phyloP scores from a whole-genome alignment of 2,797 vertebrate species.

The Pseudochirops corinnae region DNA sequence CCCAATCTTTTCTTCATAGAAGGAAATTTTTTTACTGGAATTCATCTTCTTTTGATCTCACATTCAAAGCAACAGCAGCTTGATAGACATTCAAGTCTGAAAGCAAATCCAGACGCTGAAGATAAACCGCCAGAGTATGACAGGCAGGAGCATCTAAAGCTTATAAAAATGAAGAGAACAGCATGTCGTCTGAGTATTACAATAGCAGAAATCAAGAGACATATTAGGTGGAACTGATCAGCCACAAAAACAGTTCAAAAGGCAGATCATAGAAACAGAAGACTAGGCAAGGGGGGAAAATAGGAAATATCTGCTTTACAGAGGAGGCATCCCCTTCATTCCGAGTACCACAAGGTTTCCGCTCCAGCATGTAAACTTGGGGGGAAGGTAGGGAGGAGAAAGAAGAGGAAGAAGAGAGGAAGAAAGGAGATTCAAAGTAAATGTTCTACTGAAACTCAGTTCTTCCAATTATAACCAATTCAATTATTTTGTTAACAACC shows the following conservation, averaged over 20 bases:
- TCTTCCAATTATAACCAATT: slow-evolving; percentile 68
- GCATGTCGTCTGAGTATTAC: slow-evolving; percentile 90
- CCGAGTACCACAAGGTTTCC: slow-evolving; percentile 70
- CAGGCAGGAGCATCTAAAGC: slow-evolving; percentile 92
- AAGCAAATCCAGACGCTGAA: slow-evolving; percentile 92
- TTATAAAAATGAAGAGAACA: slow-evolving; percentile 90
- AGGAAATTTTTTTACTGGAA: slow-evolving; percentile 89
- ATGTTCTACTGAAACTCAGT: slow-evolving; percentile 74
- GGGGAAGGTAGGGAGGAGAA: slow-evolving; percentile 40
- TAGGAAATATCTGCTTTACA: slow-evolving; percentile 80
- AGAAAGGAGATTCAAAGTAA: slow-evolving; percentile 58
- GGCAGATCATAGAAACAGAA: slow-evolving; percentile 89
- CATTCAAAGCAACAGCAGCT: slow-evolving; percentile 93
- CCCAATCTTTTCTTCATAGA: slow-evolving; percentile 90
- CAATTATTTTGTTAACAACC: slow-evolving; percentile 71
- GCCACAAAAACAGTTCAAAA: slow-evolving; percentile 92
- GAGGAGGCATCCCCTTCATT: slow-evolving; percentile 79
- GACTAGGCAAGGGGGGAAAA: slow-evolving; percentile 79
- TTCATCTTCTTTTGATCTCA: slow-evolving; percentile 95
- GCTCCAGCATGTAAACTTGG: slow-evolving; percentile 69
- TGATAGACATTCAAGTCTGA: slow-evolving; percentile 93
- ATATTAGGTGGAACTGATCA: slow-evolving; percentile 93
- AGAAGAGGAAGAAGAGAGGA: slow-evolving; percentile 50
- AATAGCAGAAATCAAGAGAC: slow-evolving; percentile 92
- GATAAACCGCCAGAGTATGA: slow-evolving; percentile 93